Evolutionary conservation across 2,113 vertebrate species (phyloP), one percentile per base, ranked within the genome.

Genomic region (Collichthys lucidus): DNA sequence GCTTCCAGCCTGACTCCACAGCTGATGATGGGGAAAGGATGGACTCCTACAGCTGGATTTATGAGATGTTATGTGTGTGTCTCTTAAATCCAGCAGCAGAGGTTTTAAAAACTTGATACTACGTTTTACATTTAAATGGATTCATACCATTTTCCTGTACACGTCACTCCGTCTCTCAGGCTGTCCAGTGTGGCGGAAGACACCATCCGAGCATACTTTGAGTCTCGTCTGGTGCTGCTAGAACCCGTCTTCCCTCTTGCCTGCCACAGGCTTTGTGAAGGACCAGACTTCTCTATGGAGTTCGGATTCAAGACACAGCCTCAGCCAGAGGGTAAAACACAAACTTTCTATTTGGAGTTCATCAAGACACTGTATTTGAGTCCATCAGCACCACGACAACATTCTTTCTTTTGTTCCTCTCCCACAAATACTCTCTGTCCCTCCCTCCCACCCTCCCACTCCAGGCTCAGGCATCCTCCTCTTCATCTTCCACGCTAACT

Each of bases 401-500:
- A 40, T 42, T 12, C 11, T 20, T 16, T 0, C 5, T 11, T 46
- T 3, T 66, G 2, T 56, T 46, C 26, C 6, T 53, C 19, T 49
- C 17, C 26, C 19, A 16, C 17, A 5, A 57, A 40, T 11, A 4
- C 44, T 14, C 16, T 62, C 61, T 57, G 72, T 74, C 22, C 12
- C 4, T 53, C 20, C 12, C 3, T 53, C 20, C 12, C 4, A 49
- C 20, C 15, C 17, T 60, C 3, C n/a, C n/a, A 1, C 24, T 64
- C 3, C 88, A 99, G 98, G 97, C 63, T 97, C 96, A 19, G 98
- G 98, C 31, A 93, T 98, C 91, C 95, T 99, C 80, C 96, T 99
- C 74, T 99, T 99, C 76, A 86, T 99, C 93, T 98, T 99, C 89
- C 98, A 99, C 20, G 87, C 97, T 67, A 99, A 98, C 90, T 99